These are phyloP conservation scores for Tetragnatha versicolor DNA, from an alignment of 1,140 invertebrate species.

Conservation along the genomic window DNA sequence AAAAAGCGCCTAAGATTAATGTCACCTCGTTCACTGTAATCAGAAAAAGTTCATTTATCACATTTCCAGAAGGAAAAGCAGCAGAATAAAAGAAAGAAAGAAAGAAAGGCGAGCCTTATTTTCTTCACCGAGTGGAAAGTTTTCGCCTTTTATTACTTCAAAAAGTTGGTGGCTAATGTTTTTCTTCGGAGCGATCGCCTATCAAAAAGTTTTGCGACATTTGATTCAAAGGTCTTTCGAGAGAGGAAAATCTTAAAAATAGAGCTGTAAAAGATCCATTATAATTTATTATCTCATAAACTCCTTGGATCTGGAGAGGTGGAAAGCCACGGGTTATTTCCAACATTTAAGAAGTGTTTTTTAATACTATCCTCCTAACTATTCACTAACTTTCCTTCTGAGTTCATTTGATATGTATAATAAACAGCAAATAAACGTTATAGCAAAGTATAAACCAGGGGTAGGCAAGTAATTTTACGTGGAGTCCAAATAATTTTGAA, in stretches of 20 bases:
- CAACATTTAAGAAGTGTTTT: too few relatives aligned
- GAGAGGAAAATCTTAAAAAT: background rate
- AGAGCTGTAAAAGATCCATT: background rate
- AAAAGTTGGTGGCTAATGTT: constrained; percentile 29
- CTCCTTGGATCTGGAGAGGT: too few relatives aligned
- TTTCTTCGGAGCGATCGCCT: constrained; percentile 7
- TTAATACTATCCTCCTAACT: too few relatives aligned
- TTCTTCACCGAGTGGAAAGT: constrained; percentile 6
- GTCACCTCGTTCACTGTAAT: constrained; percentile 9
- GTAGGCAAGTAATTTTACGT: too few relatives aligned
- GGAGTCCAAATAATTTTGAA: too few relatives aligned
- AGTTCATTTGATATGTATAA: too few relatives aligned
- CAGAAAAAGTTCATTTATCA: constrained; percentile 39
- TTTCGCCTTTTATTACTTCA: constrained; percentile 14
- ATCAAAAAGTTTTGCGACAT: constrained; percentile 14
- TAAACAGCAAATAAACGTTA: too few relatives aligned
- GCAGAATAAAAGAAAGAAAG: background rate
- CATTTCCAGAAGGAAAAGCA: constrained; percentile 20
- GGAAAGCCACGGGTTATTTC: too few relatives aligned
- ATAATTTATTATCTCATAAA: too few relatives aligned
- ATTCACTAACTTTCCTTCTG: too few relatives aligned
- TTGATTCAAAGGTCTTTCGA: background rate
- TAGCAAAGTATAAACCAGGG: too few relatives aligned
- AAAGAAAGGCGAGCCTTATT: background rate
- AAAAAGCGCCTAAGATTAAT: constrained; percentile 28